Base-by-base conservation (phyloP, 64 coral and sea anemone genomes). In the Dendrophyllia cribrosa region DNA sequence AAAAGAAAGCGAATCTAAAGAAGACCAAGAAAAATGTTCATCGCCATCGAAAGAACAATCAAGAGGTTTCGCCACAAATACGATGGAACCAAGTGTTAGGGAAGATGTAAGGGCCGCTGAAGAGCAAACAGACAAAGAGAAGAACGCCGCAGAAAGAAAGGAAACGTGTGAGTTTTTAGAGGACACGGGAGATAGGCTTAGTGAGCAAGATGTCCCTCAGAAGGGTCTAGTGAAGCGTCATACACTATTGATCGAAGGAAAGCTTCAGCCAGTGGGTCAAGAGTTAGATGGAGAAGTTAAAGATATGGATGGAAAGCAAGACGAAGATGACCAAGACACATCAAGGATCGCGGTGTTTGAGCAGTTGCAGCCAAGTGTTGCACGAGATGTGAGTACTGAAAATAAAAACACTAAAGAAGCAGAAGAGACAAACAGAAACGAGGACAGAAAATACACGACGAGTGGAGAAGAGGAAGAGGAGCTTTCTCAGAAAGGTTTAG, bases 161-260 rank as follows among this genome's bases (percentile, higher is more conserved):
- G 13, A 79, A 15, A 59, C 10, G 1, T 34, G 11, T 6, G 77
- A 79, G 34, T 15, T 60, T 3, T 43, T 43, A 13, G 24, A 79
- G n/a, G 89, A 91, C 51, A 70, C 23, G 4, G 61, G 72, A 72
- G 67, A 70, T 11, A 66, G 16, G 64, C 9, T 11, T 4, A 79
- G 53, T 43, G 77, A 59, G 1, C 8, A 79, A 17, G 77, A 59
- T 12, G 3, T 84, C 19, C 89, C 79, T 61, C 50, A 44, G 23
- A 79, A 34, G 48, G 89, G 89, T 5, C 46, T 76, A 51, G 89
- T 91, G 3, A 82, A 76, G 14, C 66, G 89, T 14, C 80, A 71
- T 71, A 91, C 89, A 0, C 46, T 86, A 13, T 21, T 87, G 48
- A 58, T 93, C 3, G 58, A 86, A 67, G 91, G 73, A 44, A 86